Evolutionary conservation across 2,888 invertebrate species (phyloP).

Genomic region (Chesias legatella): DNA sequence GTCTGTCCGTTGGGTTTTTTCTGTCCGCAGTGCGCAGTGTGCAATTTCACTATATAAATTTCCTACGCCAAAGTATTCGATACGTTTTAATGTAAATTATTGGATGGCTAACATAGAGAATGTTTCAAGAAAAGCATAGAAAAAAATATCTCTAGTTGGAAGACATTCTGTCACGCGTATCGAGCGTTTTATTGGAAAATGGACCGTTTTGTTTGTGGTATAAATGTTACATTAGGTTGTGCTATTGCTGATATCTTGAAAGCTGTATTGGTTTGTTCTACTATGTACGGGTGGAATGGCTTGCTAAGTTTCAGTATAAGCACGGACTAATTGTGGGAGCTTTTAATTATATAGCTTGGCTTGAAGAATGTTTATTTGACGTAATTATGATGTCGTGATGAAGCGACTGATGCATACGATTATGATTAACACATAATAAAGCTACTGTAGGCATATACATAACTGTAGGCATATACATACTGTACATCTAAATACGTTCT

Average conservation of each 20-base stretch:
- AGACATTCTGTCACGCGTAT: conserved; percentile 10
- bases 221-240: conserved; percentile 6
- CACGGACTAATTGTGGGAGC: too few relatives aligned
- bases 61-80: conserved; percentile 11
- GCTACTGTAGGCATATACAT: too few relatives aligned
- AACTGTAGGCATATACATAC: too few relatives aligned
- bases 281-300: too few relatives aligned
- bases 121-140: conserved; percentile 9
- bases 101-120: conserved; percentile 7
- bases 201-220: not conserved
- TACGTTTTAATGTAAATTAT: conserved; percentile 21
- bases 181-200: not conserved
- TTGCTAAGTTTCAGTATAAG: too few relatives aligned
- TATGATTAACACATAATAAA: too few relatives aligned
- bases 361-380: too few relatives aligned
- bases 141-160: conserved; percentile 9
- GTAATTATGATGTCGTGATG: too few relatives aligned
- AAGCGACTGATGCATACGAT: too few relatives aligned
- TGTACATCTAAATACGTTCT: too few relatives aligned
- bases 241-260: conserved; percentile 6
- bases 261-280: not conserved
- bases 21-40: conserved; percentile 11
- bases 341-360: too few relatives aligned
- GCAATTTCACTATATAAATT: conserved; percentile 18
- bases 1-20: conserved; percentile 24